A percentile compares a stretch with the other conserved stretches of the same genome.
phyloP scores from a whole-genome alignment of 2,113 vertebrate species.

The Zosterops pallidus region DNA sequence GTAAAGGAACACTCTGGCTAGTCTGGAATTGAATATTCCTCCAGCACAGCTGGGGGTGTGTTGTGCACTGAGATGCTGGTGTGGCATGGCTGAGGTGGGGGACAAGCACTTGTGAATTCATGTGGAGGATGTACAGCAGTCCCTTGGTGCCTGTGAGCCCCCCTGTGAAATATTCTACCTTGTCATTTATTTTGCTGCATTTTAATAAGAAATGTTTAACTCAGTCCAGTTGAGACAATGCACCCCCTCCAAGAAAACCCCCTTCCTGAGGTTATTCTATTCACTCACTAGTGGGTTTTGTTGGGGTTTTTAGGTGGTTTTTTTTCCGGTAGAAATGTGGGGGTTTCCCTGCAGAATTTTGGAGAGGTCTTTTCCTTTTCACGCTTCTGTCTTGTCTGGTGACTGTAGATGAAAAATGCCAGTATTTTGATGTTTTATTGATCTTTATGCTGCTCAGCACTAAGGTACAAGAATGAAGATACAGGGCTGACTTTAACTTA shows the following conservation, averaged over 20 bases:
- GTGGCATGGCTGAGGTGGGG: neutral
- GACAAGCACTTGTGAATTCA: fast-evolving
- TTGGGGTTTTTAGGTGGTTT: neutral
- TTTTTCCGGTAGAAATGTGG: neutral
- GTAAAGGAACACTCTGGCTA: neutral
- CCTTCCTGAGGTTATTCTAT: neutral
- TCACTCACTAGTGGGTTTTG: neutral
- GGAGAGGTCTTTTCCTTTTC: neutral
- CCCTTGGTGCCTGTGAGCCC: neutral
- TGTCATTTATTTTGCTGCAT: neutral
- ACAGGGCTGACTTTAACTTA: neutral
- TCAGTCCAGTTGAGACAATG: neutral
- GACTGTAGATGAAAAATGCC: neutral
- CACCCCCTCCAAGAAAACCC: neutral
- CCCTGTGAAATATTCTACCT: neutral
- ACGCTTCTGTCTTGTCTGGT: neutral
- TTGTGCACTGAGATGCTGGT: neutral
- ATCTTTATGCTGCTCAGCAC: neutral
- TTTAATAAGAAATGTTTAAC: neutral
- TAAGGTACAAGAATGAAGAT: neutral
- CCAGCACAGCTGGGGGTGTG: neutral
- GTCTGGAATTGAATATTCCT: neutral
- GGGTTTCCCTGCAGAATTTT: neutral
- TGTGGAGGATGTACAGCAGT: neutral
- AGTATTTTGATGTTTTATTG: neutral